Base-by-base conservation (phyloP, 92 coral and sea anemone species). In the Scolanthus callimorphus region DNA sequence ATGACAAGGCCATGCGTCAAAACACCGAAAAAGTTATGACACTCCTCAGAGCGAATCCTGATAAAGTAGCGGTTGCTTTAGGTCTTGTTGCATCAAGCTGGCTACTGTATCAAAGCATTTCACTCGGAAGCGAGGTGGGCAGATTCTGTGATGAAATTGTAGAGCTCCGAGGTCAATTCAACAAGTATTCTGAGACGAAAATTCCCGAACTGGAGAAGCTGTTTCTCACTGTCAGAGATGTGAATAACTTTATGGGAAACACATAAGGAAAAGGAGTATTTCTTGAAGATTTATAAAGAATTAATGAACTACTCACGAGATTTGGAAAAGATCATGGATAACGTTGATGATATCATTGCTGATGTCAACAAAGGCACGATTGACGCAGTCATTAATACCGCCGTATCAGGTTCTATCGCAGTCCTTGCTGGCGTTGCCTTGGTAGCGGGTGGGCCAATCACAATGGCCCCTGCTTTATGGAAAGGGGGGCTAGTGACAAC, bases 11-110 rank as follows among this genome's bases (percentile, higher is more conserved):
- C 2, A 15, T 51, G 10, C 57, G 29, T 15, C 25, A 20, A 10
- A 51, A 20, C 3, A 25, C 57, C 4, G 26, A 51, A 9, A 51
- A 19, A 10, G 29, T 11, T 28, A 20, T 51, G 26, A 19, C 25
- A 21, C 25, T 51, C n/a, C 25, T 25, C 19, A 51, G 9, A 51
- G 57, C 57, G 25, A 51, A 51, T 51, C 57, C 57, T 28, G 57
- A 25, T 23, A 51, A 51, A 23, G 12, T 51, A 17, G 57, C 57
- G 19, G n/a, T 51, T 28, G 57, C 28, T 51, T 9, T 20, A 1
- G 57, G 27, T 15, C 25, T 25, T 2, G 31, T 29, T 20, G 57
- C 57, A 15, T 51, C 57, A 3, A 20, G 27, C 27, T 51, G 57
- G 57, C 57, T 51, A 19, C 29, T 51, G 12, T 20, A 51, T 29